These are phyloP conservation scores for Gouania willdenowi DNA, from an alignment of 2,797 vertebrate genomes.

Conservation along the genomic window DNA sequence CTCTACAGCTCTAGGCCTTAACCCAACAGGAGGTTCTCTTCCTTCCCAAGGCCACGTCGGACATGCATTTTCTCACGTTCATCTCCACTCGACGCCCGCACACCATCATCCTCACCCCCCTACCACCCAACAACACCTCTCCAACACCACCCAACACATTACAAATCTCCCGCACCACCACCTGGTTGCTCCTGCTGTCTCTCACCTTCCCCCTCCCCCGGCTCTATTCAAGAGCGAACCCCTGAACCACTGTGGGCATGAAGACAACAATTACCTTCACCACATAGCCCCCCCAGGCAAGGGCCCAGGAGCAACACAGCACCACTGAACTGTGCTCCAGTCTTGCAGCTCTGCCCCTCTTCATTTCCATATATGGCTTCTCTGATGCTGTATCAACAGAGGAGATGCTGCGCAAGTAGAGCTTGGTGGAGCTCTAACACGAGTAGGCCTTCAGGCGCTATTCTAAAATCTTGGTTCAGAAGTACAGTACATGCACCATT, in stretches of 20 bases:
- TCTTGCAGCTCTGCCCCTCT: conserved; percentile 25
- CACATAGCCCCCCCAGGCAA: conserved; percentile 85
- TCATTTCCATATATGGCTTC: conserved; percentile 15
- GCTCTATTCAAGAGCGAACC: conserved; percentile 97
- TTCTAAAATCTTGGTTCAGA: neutral
- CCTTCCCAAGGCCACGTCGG: conserved; percentile 73
- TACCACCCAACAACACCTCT: conserved; percentile 73
- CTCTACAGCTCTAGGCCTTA: conserved; percentile 76
- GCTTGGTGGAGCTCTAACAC: neutral
- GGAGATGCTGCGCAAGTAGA: neutral
- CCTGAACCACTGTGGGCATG: conserved; percentile 89
- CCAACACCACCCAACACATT: conserved; percentile 73
- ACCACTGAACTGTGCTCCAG: conserved; percentile 76
- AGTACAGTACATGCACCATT: too few species aligned
- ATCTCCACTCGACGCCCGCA: conserved; percentile 82
- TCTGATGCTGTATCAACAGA: conserved; percentile 1
- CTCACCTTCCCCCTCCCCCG: conserved; percentile 89
- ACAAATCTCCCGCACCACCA: conserved; percentile 75
- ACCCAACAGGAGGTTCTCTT: conserved; percentile 66
- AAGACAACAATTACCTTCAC: conserved; percentile 86
- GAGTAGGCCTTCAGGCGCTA: conserved; percentile 1
- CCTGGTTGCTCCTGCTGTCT: conserved; percentile 81
- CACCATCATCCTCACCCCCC: conserved; percentile 83
- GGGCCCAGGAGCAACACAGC: conserved; percentile 79
- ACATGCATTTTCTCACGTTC: conserved; percentile 87